Evolutionary conservation across 92 coral and sea anemone species (phyloP).

Genomic region (Epizoanthus stellaris): DNA sequence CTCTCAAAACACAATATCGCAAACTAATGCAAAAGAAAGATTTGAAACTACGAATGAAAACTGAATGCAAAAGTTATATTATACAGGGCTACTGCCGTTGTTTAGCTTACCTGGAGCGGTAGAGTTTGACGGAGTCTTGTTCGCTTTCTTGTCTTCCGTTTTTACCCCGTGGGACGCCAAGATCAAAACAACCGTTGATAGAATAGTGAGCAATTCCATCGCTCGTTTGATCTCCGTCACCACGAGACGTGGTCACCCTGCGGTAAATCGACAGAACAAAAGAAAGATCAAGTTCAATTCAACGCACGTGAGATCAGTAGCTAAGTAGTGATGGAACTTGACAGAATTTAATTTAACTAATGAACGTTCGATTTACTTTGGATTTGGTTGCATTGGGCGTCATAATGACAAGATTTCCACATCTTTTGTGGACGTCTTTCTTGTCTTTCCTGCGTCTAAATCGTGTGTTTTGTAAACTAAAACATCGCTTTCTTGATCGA

Average conservation of each 20-base stretch:
- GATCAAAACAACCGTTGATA: conserved; percentile 26
- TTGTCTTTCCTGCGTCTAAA: too few species aligned
- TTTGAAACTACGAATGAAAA: too few species aligned
- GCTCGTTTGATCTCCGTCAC: conserved; percentile 28
- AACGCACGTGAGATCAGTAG: not conserved
- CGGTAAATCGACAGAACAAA: conserved; percentile 15
- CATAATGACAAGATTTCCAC: too few species aligned
- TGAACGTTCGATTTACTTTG: not conserved
- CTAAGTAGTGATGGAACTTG: not conserved
- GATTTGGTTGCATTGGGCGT: too few species aligned
- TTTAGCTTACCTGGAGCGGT: conserved; percentile 14
- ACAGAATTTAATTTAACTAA: not conserved
- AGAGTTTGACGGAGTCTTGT: not conserved
- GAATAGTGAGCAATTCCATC: conserved; percentile 27
- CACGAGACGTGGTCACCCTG: conserved; percentile 48
- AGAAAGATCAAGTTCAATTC: conserved; percentile 32
- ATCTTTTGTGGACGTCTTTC: too few species aligned
- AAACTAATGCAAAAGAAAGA: too few species aligned
- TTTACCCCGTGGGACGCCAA: conserved; percentile 36
- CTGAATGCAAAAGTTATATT: not conserved
- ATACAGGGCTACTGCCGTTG: not conserved
- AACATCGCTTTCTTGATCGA: too few species aligned
- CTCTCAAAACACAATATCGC: too few species aligned
- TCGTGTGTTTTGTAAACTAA: too few species aligned
- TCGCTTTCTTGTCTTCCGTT: conserved; percentile 8